Evolutionary conservation across 2,113 vertebrate species (phyloP).

Genomic region (Vireo altiloquus): DNA sequence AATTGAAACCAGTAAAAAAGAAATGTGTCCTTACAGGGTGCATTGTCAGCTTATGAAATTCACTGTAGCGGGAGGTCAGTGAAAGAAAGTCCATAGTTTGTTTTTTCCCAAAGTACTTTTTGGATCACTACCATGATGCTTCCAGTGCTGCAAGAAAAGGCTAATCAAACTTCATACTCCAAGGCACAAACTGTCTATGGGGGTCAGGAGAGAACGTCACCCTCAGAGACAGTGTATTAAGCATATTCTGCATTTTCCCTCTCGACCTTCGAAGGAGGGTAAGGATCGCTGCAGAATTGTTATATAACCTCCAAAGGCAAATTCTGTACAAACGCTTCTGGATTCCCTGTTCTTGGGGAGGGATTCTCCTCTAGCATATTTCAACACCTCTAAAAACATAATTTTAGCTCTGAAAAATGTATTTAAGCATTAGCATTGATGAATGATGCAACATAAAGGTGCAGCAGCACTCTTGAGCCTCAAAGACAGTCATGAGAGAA

Average conservation of each 20-base stretch:
- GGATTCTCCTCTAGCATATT: background rate
- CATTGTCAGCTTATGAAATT: constrained; percentile 58
- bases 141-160: background rate
- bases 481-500: constrained; percentile 8
- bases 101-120: constrained; percentile 46
- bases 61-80: constrained; percentile 35
- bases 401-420: constrained; percentile 30
- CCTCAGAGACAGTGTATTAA: constrained; percentile 17
- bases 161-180: constrained; percentile 52
- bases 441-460: background rate
- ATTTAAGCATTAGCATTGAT: constrained; percentile 26
- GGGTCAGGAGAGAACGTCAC: constrained; percentile 26
- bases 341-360: background rate
- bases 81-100: constrained; percentile 42
- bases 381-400: background rate
- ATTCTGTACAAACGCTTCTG: background rate
- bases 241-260: constrained; percentile 48
- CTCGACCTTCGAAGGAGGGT: background rate
- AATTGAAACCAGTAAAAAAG: constrained; percentile 62
- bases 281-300: background rate
- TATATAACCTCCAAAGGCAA: background rate
- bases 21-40: constrained; percentile 60
- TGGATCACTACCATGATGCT: constrained; percentile 44
- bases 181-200: constrained; percentile 18
- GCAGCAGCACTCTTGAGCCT: constrained; percentile 45